phyloP scores from a whole-genome alignment of 2,113 vertebrate genomes.

The Amia ocellicauda region DNA sequence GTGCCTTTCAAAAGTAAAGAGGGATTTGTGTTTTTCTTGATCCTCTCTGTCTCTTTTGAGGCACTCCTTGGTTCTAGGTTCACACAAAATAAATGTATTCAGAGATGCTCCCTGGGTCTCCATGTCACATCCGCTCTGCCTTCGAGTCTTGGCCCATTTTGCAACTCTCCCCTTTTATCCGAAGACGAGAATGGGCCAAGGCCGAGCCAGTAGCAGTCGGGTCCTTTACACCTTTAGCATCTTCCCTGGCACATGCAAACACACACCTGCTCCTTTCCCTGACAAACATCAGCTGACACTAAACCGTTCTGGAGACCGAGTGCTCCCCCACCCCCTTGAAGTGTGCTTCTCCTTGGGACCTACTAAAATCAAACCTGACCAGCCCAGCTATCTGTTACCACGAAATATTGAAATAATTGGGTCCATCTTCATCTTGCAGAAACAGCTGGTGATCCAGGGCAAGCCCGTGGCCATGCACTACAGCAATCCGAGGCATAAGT shows the following conservation, averaged over 20 bases:
- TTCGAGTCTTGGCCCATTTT: slow-evolving; percentile 54
- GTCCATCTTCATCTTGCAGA: slow-evolving; percentile 83
- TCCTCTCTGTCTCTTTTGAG: slow-evolving; percentile 64
- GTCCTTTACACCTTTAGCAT: slow-evolving; percentile 69
- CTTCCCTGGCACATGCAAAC: slow-evolving; percentile 52
- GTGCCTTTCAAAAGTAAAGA: slow-evolving; percentile 5
- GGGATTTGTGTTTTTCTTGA: not conserved
- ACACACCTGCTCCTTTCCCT: slow-evolving; percentile 57
- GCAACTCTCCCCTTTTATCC: not conserved
- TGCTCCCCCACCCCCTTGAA: slow-evolving; percentile 78
- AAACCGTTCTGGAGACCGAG: slow-evolving; percentile 73
- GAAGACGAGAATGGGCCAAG: slow-evolving; percentile 7
- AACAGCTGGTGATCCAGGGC: slow-evolving; percentile 91
- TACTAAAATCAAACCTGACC: slow-evolving; percentile 52
- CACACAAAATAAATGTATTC: slow-evolving; percentile 31
- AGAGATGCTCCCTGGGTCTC: slow-evolving; percentile 48
- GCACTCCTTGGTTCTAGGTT: slow-evolving; percentile 69
- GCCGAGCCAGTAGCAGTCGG: slow-evolving; percentile 58
- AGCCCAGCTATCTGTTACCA: slow-evolving; percentile 22
- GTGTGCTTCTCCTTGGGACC: slow-evolving; percentile 90
- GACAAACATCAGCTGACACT: slow-evolving; percentile 58
- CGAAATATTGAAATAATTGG: slow-evolving; percentile 69
- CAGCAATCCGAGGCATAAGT: slow-evolving; percentile 95
- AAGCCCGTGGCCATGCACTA: slow-evolving; percentile 96
- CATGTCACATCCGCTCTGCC: slow-evolving; percentile 69